phyloP scores from a whole-genome alignment of 1,140 invertebrate genomes.

The Maniola jurtina region DNA sequence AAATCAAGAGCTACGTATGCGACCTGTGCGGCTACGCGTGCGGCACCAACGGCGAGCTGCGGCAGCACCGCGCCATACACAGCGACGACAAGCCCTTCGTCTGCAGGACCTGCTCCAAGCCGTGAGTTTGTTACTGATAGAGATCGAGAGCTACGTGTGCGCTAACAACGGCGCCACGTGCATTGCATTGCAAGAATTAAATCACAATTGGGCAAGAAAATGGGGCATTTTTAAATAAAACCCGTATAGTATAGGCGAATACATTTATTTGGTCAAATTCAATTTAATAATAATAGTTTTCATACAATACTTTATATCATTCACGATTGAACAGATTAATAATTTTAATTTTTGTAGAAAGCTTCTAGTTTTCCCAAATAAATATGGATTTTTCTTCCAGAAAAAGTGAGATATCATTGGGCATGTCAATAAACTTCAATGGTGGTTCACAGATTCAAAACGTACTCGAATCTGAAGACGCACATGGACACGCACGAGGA shows the following conservation, averaged over 20 bases:
- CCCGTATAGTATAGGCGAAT: no score
- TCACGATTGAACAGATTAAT: no score
- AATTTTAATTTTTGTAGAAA: no score
- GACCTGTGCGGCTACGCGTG: constrained; percentile 80
- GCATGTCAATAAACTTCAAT: no score
- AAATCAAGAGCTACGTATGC: constrained; percentile 84
- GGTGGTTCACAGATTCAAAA: constrained; percentile 63
- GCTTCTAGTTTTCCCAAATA: no score
- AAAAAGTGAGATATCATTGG: no score
- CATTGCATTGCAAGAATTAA: no score
- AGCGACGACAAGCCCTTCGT: constrained; percentile 75
- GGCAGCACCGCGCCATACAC: constrained; percentile 76
- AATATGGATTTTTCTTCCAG: no score
- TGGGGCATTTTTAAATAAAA: neutral
- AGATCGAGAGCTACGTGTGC: neutral
- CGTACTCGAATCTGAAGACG: constrained; percentile 73
- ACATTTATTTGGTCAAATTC: no score
- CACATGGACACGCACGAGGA: constrained; percentile 75
- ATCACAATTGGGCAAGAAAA: neutral
- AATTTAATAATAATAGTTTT: no score
- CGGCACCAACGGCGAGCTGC: constrained; percentile 73
- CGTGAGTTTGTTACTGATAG: constrained; percentile 43
- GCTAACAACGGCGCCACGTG: no score
- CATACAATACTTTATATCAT: no score
- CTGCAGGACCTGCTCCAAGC: constrained; percentile 69